A percentile compares a stretch with the other conserved stretches of the same genome.
These are phyloP conservation scores for Tyto alba DNA, from an alignment of 2,113 vertebrate species.

Conservation along the genomic window DNA sequence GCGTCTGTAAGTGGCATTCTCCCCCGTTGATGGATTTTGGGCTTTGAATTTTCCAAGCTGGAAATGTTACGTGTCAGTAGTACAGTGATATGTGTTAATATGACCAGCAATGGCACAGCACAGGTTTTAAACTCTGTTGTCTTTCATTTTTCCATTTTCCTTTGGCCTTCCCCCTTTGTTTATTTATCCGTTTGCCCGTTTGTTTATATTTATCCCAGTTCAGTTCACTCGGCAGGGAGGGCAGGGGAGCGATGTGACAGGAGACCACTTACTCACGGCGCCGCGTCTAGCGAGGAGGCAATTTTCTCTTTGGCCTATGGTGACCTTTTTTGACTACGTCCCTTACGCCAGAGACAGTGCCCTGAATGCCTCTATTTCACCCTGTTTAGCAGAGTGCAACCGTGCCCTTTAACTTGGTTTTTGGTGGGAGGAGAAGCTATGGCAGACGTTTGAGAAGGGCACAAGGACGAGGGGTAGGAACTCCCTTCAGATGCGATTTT, in stretches of 20 bases:
- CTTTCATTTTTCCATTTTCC: neutral
- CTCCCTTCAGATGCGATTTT: conserved; percentile 76
- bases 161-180: neutral
- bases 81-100: rapidly evolving
- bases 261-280: conserved; percentile 82
- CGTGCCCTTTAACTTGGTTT: conserved; percentile 79
- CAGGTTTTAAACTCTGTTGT: neutral
- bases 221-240: neutral
- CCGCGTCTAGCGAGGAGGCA: conserved; percentile 71
- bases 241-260: conserved; percentile 56
- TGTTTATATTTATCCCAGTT: neutral
- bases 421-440: conserved; percentile 83
- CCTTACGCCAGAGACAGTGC: conserved; percentile 69
- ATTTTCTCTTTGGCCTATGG: conserved; percentile 78
- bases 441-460: conserved; percentile 81
- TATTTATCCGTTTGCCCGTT: neutral
- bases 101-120: too few species aligned
- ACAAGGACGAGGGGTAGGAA: conserved; percentile 72
- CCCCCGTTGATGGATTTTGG: neutral
- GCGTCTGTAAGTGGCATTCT: neutral
- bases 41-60: neutral
- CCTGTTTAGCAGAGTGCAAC: conserved; percentile 76
- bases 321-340: conserved; percentile 85
- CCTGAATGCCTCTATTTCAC: conserved; percentile 76
- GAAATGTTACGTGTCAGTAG: rapidly evolving